A percentile compares a stretch with the other conserved stretches of the same genome.
phyloP scores from a whole-genome alignment of 2,113 vertebrate genomes.

The Stomatorhinus ivindoensis region DNA sequence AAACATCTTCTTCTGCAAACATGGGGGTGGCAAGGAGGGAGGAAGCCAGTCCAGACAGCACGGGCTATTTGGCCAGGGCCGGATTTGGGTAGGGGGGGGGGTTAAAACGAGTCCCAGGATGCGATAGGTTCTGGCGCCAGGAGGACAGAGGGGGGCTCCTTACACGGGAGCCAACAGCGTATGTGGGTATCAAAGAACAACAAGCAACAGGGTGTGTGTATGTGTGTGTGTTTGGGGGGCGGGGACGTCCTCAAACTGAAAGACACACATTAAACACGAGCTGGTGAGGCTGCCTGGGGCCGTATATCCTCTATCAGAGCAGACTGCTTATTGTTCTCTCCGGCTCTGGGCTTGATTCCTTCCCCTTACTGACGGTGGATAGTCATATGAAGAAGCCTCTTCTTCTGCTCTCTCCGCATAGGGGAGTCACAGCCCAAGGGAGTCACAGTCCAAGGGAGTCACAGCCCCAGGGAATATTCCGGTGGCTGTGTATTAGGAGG shows the following conservation, averaged over 20 bases:
- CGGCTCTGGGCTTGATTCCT: background rate
- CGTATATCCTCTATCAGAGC: background rate
- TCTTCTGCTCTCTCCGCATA: background rate
- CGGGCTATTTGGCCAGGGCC: background rate
- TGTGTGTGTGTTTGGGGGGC: background rate
- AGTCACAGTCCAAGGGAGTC: background rate
- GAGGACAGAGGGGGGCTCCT: background rate
- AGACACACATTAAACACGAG: background rate
- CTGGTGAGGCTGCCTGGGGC: background rate
- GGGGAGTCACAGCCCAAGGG: background rate
- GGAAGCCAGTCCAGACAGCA: background rate
- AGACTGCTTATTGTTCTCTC: background rate
- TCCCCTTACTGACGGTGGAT: background rate
- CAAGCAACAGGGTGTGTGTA: background rate
- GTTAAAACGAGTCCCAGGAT: background rate
- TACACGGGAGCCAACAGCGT: background rate
- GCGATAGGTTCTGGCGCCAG: background rate
- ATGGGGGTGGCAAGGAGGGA: background rate
- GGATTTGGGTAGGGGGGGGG: background rate
- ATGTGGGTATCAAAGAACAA: background rate
- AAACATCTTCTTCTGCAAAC: background rate
- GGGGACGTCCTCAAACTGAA: background rate
- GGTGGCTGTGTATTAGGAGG: background rate
- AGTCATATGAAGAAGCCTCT: background rate
- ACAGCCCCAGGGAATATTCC: background rate